Conservation (phyloP, 1,140 invertebrate genomes). For the Ips typographus region DNA sequence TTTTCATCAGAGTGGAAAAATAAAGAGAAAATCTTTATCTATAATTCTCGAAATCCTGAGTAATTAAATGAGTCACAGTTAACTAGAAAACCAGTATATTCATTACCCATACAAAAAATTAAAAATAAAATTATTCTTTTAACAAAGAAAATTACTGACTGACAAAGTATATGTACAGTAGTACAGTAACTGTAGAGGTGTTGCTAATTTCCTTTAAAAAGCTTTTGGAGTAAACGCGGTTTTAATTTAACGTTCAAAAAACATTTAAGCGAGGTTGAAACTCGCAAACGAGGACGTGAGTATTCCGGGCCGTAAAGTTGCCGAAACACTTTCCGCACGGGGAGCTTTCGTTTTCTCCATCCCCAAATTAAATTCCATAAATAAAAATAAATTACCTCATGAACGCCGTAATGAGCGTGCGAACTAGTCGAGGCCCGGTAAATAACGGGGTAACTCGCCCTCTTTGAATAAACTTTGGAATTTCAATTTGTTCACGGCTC, state of each 20-base stretch:
- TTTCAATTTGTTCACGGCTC: constrained; percentile 11
- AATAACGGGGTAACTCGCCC: constrained; percentile 20
- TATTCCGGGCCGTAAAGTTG: constrained; percentile 16
- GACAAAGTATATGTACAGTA: too few species aligned
- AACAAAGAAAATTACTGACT: too few species aligned
- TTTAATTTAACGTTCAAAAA: constrained; percentile 16
- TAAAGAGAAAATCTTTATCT: too few species aligned
- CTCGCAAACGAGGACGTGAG: constrained; percentile 6
- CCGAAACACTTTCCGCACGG: constrained; percentile 18
- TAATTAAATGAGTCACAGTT: too few species aligned
- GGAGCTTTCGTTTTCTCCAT: constrained; percentile 21
- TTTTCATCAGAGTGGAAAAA: too few species aligned
- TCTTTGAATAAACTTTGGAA: constrained; percentile 16
- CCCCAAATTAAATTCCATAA: constrained; percentile 44
- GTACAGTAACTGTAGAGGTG: too few species aligned
- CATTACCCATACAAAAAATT: too few species aligned
- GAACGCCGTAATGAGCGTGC: constrained; percentile 44
- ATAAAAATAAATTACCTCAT: constrained; percentile 43
- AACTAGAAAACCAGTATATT: too few species aligned
- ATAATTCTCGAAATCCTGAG: too few species aligned
- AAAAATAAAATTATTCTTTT: too few species aligned
- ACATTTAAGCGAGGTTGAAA: constrained; percentile 8
- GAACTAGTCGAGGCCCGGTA: constrained; percentile 34
- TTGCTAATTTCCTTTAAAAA: too few species aligned
- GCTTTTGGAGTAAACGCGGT: background rate